Percentiles rank a stretch among this genome's conserved stretches.
Evolutionary conservation across 1,140 invertebrate species (phyloP).

Genomic region (Drosophila seguyi): DNA sequence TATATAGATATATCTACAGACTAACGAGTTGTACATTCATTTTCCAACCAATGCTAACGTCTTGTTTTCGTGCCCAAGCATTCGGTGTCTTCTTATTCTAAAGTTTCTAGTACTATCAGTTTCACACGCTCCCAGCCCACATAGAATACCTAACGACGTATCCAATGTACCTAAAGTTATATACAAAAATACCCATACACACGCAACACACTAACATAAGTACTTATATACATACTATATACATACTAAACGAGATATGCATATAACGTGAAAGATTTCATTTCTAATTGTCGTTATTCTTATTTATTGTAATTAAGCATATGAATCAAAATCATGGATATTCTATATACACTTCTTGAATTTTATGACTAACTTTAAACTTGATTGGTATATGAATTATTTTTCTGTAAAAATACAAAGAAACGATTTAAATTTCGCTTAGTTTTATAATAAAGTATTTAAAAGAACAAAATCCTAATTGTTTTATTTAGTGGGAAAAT

Average conservation of each 20-base stretch:
- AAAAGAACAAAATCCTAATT: slow-evolving; percentile 5
- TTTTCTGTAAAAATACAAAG: slow-evolving; percentile 68
- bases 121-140: slow-evolving; percentile 33
- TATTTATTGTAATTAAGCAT: slow-evolving; percentile 80
- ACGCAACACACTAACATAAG: slow-evolving; percentile 50
- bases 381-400: slow-evolving; percentile 59
- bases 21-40: slow-evolving; percentile 54
- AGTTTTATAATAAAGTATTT: slow-evolving; percentile 78
- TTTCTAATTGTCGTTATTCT: slow-evolving; percentile 72
- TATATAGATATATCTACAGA: slow-evolving; percentile 51
- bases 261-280: slow-evolving; percentile 62
- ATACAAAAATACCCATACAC: slow-evolving; percentile 54
- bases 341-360: slow-evolving; percentile 35
- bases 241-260: slow-evolving; percentile 48
- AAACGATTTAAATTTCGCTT: slow-evolving; percentile 68
- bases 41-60: slow-evolving; percentile 33
- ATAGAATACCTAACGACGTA: slow-evolving; percentile 68
- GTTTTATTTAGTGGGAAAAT: background rate
- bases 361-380: slow-evolving; percentile 44
- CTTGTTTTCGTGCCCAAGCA: slow-evolving; percentile 24
- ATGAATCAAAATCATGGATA: slow-evolving; percentile 48
- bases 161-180: slow-evolving; percentile 75
- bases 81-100: slow-evolving; percentile 26
- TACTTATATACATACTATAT: slow-evolving; percentile 37
- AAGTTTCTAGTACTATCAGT: slow-evolving; percentile 25